Conservation (phyloP, 2,888 invertebrate genomes). For the Paralinhomoeus sp. region DNA sequence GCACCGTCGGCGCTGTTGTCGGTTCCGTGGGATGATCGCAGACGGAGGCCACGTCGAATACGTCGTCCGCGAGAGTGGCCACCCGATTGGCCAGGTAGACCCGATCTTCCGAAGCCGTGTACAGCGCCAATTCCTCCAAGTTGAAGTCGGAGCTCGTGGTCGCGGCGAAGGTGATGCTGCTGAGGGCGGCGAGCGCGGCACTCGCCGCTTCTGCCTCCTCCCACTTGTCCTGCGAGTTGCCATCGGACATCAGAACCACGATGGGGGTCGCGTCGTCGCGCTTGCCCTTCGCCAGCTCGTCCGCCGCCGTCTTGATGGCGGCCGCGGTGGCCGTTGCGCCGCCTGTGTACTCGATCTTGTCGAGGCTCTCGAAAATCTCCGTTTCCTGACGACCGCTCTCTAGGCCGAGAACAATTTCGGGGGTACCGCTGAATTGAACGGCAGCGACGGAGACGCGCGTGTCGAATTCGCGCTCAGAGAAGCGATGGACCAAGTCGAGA, state of each 20-base stretch:
- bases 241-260: constrained; percentile 14
- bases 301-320: background rate
- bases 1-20: too few species aligned
- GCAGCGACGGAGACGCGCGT: constrained; percentile 11
- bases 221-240: constrained; percentile 10
- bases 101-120: background rate
- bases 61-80: too few species aligned
- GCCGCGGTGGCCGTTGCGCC: background rate
- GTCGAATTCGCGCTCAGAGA: constrained; percentile 11
- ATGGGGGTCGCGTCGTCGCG: constrained; percentile 10
- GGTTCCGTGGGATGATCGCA: too few species aligned
- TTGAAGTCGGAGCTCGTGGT: constrained; percentile 1
- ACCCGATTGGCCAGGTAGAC: too few species aligned
- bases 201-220: constrained; percentile 7
- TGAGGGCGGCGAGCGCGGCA: constrained; percentile 1
- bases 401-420: too few species aligned
- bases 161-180: background rate
- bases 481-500: constrained; percentile 8
- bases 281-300: constrained; percentile 1
- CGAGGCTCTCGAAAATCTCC: too few species aligned
- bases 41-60: too few species aligned
- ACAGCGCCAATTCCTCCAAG: background rate
- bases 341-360: background rate
- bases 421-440: too few species aligned
- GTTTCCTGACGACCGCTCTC: too few species aligned